Evolutionary conservation across 2,888 invertebrate species (phyloP).

Genomic region (Agrochola circellaris): DNA sequence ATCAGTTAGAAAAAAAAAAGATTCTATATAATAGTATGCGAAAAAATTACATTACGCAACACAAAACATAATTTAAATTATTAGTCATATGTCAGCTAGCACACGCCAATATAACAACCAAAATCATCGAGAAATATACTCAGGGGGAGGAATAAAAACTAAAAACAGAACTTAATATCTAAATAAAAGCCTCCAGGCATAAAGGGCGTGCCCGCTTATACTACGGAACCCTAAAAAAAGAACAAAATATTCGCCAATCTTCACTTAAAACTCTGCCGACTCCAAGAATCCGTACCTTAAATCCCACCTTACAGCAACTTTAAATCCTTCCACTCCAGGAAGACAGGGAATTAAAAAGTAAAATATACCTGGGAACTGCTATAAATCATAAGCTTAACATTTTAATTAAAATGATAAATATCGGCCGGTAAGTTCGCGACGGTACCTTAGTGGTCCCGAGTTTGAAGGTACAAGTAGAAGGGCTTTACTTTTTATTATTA

Average conservation of each 20-base stretch:
- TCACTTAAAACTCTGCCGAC: slow-evolving; percentile 16
- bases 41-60: too few relatives aligned
- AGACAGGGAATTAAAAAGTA: slow-evolving; percentile 69
- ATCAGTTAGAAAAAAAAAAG: too few relatives aligned
- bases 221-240: not conserved
- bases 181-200: too few relatives aligned
- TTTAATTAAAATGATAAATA: slow-evolving; percentile 77
- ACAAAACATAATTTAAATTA: too few relatives aligned
- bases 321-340: slow-evolving; percentile 60
- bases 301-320: slow-evolving; percentile 53
- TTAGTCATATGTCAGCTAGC: too few relatives aligned
- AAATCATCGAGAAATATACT: too few relatives aligned
- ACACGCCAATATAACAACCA: too few relatives aligned
- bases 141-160: too few relatives aligned
- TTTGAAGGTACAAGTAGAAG: slow-evolving; percentile 16
- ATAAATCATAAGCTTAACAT: slow-evolving; percentile 73
- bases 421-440: slow-evolving; percentile 57
- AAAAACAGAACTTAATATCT: too few relatives aligned
- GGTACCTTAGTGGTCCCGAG: slow-evolving; percentile 38
- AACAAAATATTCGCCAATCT: not conserved
- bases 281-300: slow-evolving; percentile 17
- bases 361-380: slow-evolving; percentile 66
- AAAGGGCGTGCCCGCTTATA: too few relatives aligned
- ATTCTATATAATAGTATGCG: too few relatives aligned
- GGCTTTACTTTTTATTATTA: slow-evolving; percentile 26